Evolutionary conservation across 2,797 vertebrate species (phyloP).

Genomic region (Notoglanidium macrostoma): DNA sequence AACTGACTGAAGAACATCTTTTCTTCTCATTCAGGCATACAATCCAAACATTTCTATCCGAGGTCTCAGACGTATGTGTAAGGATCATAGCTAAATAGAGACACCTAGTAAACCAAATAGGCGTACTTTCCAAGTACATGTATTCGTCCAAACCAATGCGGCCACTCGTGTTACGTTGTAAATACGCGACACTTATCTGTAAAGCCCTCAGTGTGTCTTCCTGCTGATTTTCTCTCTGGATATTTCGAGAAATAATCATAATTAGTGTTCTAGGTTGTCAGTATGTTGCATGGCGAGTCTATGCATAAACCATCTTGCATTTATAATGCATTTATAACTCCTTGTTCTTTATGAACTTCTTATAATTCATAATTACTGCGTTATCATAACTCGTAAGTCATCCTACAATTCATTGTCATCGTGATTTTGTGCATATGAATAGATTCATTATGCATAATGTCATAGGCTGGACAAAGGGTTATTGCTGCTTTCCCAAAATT

Average conservation of each 20-base stretch:
- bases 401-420: background rate
- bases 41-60: slow-evolving; percentile 14
- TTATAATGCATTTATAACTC: slow-evolving; percentile 11
- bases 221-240: slow-evolving; percentile 40
- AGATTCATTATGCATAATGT: slow-evolving; percentile 13
- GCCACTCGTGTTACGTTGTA: slow-evolving; percentile 42
- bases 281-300: slow-evolving; percentile 38
- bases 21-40: background rate
- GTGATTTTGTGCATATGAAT: slow-evolving; percentile 36
- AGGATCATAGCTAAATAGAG: slow-evolving; percentile 8
- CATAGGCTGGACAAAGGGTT: slow-evolving; percentile 25
- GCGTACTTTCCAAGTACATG: slow-evolving; percentile 18
- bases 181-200: slow-evolving; percentile 54
- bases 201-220: slow-evolving; percentile 55
- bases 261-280: slow-evolving; percentile 20
- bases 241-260: slow-evolving; percentile 25
- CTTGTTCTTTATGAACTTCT: background rate
- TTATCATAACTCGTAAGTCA: background rate
- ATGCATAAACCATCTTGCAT: slow-evolving; percentile 49
- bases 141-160: slow-evolving; percentile 24
- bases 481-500: slow-evolving; percentile 44
- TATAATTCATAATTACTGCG: background rate
- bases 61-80: slow-evolving; percentile 34
- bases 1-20: slow-evolving; percentile 26
- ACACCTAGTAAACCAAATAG: slow-evolving; percentile 50